These are phyloP conservation scores for Rallus limicola DNA, from an alignment of 2,113 vertebrate genomes.

Conservation along the genomic window DNA sequence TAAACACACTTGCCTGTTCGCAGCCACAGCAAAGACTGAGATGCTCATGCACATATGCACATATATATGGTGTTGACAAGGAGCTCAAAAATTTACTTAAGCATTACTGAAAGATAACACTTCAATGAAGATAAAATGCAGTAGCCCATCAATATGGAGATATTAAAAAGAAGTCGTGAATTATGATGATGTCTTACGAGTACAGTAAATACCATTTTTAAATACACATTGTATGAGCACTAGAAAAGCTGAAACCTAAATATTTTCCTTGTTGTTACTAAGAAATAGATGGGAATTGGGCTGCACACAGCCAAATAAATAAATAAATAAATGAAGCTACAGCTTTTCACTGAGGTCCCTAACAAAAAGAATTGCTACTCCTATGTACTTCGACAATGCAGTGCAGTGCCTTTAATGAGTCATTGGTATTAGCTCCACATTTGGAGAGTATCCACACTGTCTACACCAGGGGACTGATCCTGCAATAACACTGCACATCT, in stretches of 20 bases:
- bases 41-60: background rate
- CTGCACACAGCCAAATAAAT: background rate
- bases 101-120: accelerated
- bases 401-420: background rate
- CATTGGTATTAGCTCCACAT: background rate
- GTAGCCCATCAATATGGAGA: background rate
- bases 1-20: background rate
- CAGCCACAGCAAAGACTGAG: background rate
- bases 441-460: background rate
- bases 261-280: background rate
- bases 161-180: background rate
- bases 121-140: background rate
- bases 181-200: background rate
- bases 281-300: background rate
- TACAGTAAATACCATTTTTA: background rate
- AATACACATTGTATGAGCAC: background rate
- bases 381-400: background rate
- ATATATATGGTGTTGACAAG: accelerated
- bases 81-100: background rate
- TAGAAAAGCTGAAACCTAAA: background rate
- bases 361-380: background rate
- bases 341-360: background rate
- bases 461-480: background rate
- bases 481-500: background rate
- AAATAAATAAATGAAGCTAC: background rate